Conservation (phyloP, 2,113 vertebrate genomes). For the Aegypius monachus region DNA sequence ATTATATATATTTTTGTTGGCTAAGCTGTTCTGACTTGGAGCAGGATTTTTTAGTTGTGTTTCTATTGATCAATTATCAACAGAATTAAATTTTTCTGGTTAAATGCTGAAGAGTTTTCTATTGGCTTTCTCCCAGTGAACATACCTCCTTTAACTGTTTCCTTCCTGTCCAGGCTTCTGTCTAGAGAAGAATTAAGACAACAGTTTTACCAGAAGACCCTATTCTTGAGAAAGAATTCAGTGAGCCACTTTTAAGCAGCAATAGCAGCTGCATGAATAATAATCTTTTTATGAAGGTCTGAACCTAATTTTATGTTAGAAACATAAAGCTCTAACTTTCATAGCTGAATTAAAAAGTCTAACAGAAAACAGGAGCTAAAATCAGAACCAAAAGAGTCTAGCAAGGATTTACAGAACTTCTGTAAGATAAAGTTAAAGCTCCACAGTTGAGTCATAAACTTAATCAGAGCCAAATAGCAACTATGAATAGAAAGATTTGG, state of each 20-base stretch:
- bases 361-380: neutral
- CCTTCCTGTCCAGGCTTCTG: neutral
- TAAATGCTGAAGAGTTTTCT: neutral
- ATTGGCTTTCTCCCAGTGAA: neutral
- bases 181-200: neutral
- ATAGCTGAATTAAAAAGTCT: neutral
- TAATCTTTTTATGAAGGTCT: neutral
- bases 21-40: neutral
- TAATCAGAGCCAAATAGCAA: neutral
- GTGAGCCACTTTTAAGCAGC: neutral
- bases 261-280: neutral
- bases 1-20: neutral
- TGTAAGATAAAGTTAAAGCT: neutral
- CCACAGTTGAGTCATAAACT: neutral
- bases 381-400: neutral
- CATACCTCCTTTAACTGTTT: neutral
- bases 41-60: neutral
- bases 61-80: neutral
- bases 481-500: neutral
- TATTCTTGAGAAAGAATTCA: neutral
- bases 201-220: neutral
- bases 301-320: slow-evolving; percentile 1
- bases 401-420: neutral
- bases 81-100: neutral
- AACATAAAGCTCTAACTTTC: neutral